A percentile compares a stretch with the other conserved stretches of the same genome.
phyloP scores from a whole-genome alignment of 2,113 vertebrate species.

The Pseudopipra pipra region DNA sequence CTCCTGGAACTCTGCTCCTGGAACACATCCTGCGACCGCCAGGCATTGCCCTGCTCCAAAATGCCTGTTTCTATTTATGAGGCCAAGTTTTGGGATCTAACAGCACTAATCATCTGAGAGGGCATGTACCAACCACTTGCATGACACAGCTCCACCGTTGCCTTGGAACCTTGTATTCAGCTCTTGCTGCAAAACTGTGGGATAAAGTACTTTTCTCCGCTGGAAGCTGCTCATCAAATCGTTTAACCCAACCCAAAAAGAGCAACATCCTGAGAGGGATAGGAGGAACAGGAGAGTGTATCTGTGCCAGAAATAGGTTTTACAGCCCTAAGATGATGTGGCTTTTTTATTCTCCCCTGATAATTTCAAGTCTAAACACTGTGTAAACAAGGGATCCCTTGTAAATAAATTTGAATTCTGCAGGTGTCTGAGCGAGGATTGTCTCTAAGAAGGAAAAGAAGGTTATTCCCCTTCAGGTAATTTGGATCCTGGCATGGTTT shows the following conservation, averaged over 20 bases:
- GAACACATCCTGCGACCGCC: not conserved
- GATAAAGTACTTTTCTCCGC: not conserved
- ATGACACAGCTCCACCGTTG: not conserved
- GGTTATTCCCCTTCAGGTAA: not conserved
- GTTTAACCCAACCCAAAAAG: not conserved
- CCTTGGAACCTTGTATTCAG: not conserved
- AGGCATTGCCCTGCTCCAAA: fast-evolving
- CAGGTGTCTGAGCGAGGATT: not conserved
- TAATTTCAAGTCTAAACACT: not conserved
- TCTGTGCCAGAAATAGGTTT: not conserved
- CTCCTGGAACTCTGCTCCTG: not conserved
- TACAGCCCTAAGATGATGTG: not conserved
- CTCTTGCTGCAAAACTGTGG: not conserved
- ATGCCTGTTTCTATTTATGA: not conserved
- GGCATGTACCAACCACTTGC: not conserved
- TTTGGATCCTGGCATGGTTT: not conserved
- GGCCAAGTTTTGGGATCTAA: not conserved
- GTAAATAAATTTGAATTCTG: not conserved
- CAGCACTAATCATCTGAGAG: not conserved
- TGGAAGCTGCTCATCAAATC: not conserved
- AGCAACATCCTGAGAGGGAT: not conserved
- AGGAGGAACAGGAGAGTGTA: not conserved
- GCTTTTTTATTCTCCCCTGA: not conserved
- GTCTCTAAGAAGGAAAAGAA: not conserved
- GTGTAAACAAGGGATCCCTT: not conserved